phyloP scores from a whole-genome alignment of 53 echinoderm and acorn worm genomes.

The Holothuria leucospilota region DNA sequence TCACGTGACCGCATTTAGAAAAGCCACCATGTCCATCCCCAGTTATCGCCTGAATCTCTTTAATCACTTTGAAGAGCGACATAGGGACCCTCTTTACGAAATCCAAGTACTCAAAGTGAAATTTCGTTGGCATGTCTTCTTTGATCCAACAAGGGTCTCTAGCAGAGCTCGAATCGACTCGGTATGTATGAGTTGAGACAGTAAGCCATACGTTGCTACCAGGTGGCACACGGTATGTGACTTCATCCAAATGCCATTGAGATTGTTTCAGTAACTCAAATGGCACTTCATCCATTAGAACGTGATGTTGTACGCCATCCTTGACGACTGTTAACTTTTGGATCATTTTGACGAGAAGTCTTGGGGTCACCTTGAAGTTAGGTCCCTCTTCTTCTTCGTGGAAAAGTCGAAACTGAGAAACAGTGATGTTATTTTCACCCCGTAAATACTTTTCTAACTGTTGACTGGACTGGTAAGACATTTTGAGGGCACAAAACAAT shows the following conservation, averaged over 20 bases:
- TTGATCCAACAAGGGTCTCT: constrained; percentile 39
- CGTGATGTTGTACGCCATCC: not conserved
- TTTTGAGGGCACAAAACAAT: constrained; percentile 27
- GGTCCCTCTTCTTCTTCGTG: constrained; percentile 13
- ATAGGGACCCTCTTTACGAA: constrained; percentile 18
- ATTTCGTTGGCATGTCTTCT: constrained; percentile 21
- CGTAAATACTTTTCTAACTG: constrained; percentile 13
- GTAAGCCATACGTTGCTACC: constrained; percentile 26
- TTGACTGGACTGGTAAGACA: constrained; percentile 29
- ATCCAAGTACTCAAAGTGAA: constrained; percentile 33
- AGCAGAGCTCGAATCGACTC: constrained; percentile 12
- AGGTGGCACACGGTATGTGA: not conserved
- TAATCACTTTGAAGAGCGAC: constrained; percentile 19
- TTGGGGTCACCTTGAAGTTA: constrained; percentile 33
- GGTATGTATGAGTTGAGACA: constrained; percentile 40
- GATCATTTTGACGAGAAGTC: constrained; percentile 27
- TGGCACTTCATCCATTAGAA: constrained; percentile 44
- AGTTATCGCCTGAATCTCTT: constrained; percentile 32
- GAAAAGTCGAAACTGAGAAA: constrained; percentile 13
- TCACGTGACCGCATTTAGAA: constrained; percentile 42
- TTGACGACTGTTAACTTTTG: not conserved
- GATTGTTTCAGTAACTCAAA: constrained; percentile 36
- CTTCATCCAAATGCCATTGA: constrained; percentile 4
- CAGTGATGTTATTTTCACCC: not conserved
- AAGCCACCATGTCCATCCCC: constrained; percentile 34